Conservation (phyloP, 2,888 invertebrate genomes). For the Panopea generosa region DNA sequence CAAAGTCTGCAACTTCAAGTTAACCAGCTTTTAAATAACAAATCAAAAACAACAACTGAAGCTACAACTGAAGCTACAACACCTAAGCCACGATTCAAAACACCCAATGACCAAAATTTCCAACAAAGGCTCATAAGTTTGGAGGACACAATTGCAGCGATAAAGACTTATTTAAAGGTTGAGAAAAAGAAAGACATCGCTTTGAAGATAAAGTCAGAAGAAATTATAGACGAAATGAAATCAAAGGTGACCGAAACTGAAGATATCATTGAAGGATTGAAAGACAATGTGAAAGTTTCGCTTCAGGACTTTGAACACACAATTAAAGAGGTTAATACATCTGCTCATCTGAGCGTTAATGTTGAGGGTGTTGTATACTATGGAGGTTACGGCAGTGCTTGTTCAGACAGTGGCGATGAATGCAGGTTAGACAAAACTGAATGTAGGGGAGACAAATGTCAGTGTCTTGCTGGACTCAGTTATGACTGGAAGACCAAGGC, state of each 20-base stretch:
- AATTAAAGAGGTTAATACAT: constrained; percentile 40
- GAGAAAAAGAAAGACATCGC: constrained; percentile 32
- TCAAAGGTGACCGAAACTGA: constrained; percentile 36
- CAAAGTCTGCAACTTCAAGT: no score
- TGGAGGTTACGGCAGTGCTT: constrained; percentile 46
- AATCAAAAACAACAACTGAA: no score
- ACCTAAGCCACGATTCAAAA: no score
- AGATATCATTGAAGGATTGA: constrained; percentile 13
- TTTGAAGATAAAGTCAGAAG: constrained; percentile 15
- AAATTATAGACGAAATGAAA: constrained; percentile 39
- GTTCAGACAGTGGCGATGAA: constrained; percentile 32
- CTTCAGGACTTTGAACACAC: constrained; percentile 24
- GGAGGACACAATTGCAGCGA: constrained; percentile 15
- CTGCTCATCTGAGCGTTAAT: constrained; percentile 47
- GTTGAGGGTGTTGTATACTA: constrained; percentile 46
- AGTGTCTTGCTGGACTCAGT: constrained; percentile 48
- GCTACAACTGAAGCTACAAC: no score
- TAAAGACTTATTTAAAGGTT: constrained; percentile 31
- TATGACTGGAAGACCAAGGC: constrained; percentile 23
- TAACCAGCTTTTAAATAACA: no score
- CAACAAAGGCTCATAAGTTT: constrained; percentile 7
- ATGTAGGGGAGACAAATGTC: constrained; percentile 48
- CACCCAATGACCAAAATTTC: not conserved
- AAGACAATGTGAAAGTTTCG: constrained; percentile 9
- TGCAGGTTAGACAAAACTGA: constrained; percentile 37